Percentiles rank a stretch among this genome's conserved stretches.
Evolutionary conservation across 2,888 invertebrate species (phyloP).

Genomic region (Iselma pallidipennis): DNA sequence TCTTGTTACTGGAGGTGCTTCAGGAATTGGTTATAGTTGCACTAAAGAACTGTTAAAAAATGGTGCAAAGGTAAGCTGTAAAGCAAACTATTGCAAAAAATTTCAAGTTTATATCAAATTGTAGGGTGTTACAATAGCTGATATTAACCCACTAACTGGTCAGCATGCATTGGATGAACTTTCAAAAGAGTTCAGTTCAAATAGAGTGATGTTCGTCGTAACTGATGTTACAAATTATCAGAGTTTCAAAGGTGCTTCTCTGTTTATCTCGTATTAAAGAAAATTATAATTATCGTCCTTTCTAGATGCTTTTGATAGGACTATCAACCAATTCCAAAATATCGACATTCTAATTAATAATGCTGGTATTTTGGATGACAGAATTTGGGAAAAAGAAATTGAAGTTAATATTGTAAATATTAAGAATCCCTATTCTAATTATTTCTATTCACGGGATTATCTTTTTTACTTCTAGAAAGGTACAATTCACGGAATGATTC

Average conservation of each 20-base stretch:
- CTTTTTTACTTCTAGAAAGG: conserved; percentile 29
- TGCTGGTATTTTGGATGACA: conserved; percentile 59
- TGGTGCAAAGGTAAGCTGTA: background rate
- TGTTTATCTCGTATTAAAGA: too few species aligned
- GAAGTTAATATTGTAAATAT: conserved; percentile 48
- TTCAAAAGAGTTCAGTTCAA: too few species aligned
- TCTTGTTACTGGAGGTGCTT: background rate
- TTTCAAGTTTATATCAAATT: too few species aligned
- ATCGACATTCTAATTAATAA: conserved; percentile 33
- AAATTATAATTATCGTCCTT: conserved; percentile 11
- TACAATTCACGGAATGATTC: conserved; percentile 14
- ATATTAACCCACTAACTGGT: too few species aligned
- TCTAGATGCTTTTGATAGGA: conserved; percentile 36
- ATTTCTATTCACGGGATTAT: too few species aligned
- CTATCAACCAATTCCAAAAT: conserved; percentile 31
- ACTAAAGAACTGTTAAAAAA: background rate
- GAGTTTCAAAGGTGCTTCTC: too few species aligned
- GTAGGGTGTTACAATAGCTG: too few species aligned
- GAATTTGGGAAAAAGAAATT: conserved; percentile 73
- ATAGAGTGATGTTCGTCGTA: too few species aligned
- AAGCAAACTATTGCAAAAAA: too few species aligned
- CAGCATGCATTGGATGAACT: too few species aligned
- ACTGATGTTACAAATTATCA: too few species aligned
- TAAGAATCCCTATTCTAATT: too few species aligned
- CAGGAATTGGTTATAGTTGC: background rate